Percentiles rank a stretch among this genome's conserved stretches.
phyloP scores from a whole-genome alignment of 2,888 invertebrate species.

The Drosophila anomalipes region DNA sequence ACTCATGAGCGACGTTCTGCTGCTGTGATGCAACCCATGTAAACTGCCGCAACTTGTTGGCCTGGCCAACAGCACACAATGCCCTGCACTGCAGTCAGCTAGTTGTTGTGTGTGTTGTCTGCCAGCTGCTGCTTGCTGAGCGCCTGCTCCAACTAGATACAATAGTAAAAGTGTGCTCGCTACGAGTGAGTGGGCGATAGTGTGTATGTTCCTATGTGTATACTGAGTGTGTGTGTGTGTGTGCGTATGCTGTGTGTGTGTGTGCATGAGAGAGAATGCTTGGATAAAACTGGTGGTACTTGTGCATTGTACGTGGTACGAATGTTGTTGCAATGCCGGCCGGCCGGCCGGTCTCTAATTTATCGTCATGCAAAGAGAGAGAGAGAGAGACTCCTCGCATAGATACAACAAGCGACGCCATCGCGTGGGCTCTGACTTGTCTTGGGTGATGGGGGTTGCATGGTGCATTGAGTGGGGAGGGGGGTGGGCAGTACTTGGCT shows the following conservation, averaged over 20 bases:
- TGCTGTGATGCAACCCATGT: conserved; percentile 41
- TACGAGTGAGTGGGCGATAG: conserved; percentile 28
- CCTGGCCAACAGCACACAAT: conserved; percentile 56
- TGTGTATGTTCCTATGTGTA: conserved; percentile 18
- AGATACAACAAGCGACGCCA: conserved; percentile 33
- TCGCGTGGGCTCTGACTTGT: conserved; percentile 56
- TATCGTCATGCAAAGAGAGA: conserved; percentile 52
- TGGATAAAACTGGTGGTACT: conserved; percentile 56
- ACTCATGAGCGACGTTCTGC: conserved; percentile 13
- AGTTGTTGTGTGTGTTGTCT: conserved; percentile 30
- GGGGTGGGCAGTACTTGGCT: conserved; percentile 60
- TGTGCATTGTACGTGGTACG: conserved; percentile 31
- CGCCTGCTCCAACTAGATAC: conserved; percentile 84
- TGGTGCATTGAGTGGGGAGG: neutral
- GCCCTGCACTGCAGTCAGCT: conserved; percentile 13
- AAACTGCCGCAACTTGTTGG: conserved; percentile 58
- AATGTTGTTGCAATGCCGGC: conserved; percentile 60
- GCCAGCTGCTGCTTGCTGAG: conserved; percentile 72
- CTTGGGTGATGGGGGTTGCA: neutral
- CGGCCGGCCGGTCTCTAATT: conserved; percentile 76
- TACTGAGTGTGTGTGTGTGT: conserved; percentile 12
- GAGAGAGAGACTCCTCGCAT: conserved; percentile 44
- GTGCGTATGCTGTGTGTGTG: conserved; percentile 21
- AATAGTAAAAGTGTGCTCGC: conserved; percentile 83
- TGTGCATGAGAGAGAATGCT: conserved; percentile 32